phyloP scores from a whole-genome alignment of 2,113 vertebrate species.

The Eleginops maclovinus region DNA sequence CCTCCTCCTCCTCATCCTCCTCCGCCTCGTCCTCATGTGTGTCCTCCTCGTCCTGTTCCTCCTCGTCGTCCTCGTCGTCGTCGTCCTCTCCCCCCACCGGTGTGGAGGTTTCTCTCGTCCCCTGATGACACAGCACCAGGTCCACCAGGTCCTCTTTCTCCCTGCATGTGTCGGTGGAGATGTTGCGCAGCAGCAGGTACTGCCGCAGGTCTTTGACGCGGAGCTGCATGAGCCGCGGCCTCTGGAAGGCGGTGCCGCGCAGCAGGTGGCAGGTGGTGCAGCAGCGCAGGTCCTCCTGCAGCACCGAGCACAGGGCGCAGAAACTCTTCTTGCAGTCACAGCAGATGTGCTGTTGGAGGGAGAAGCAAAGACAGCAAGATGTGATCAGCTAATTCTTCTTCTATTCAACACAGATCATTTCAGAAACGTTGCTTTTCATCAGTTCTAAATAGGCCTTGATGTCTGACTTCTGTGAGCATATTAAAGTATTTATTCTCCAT shows the following conservation, averaged over 20 bases:
- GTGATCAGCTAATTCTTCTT: constrained; percentile 32
- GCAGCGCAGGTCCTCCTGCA: constrained; percentile 91
- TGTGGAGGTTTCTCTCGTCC: constrained; percentile 66
- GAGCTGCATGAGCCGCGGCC: constrained; percentile 92
- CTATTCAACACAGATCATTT: neutral
- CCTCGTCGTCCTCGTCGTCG: constrained; percentile 64
- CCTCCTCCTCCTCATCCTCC: constrained; percentile 70
- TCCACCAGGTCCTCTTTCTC: constrained; percentile 98
- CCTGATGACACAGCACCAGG: constrained; percentile 92
- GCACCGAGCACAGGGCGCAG: constrained; percentile 92
- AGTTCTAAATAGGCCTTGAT: constrained; percentile 8
- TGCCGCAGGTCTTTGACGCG: constrained; percentile 95
- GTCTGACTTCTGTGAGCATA: constrained; percentile 19
- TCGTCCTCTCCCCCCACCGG: constrained; percentile 71
- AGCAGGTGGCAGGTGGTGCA: constrained; percentile 93
- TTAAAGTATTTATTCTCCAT: constrained; percentile 17
- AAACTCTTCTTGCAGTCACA: constrained; percentile 97
- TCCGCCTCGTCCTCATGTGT: constrained; percentile 32
- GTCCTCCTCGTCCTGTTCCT: constrained; percentile 54
- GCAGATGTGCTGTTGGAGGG: constrained; percentile 88
- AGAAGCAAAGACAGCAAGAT: neutral
- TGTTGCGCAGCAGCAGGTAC: constrained; percentile 94
- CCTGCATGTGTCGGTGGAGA: constrained; percentile 93
- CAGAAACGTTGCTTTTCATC: neutral
- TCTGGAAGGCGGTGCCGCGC: constrained; percentile 93